Evolutionary conservation across 2,797 vertebrate species (phyloP).

Genomic region (Enteromius treurensis): DNA sequence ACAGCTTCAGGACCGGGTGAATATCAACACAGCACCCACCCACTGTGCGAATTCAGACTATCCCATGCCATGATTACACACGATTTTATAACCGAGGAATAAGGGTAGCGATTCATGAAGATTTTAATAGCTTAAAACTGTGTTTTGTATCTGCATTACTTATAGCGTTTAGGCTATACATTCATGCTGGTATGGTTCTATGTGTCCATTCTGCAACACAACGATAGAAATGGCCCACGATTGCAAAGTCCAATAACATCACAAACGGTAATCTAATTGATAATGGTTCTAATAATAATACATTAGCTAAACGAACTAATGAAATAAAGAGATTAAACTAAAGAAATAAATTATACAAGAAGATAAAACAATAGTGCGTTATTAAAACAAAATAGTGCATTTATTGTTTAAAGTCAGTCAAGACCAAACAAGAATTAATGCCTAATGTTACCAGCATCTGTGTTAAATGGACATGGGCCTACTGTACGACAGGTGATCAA

Average conservation of each 20-base stretch:
- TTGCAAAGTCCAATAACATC: background rate
- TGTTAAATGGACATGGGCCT: background rate
- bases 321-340: background rate
- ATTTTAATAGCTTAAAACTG: background rate
- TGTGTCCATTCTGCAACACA: background rate
- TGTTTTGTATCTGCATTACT: background rate
- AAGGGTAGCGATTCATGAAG: background rate
- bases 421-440: background rate
- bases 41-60: slow-evolving; percentile 2
- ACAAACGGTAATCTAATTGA: too few species aligned
- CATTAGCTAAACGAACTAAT: background rate
- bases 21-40: slow-evolving; percentile 30
- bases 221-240: background rate
- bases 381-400: background rate
- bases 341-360: background rate
- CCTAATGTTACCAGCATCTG: background rate
- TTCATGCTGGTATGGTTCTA: background rate
- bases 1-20: slow-evolving; percentile 18
- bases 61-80: background rate
- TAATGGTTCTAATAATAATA: background rate
- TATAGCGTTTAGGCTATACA: background rate
- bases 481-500: slow-evolving; percentile 39
- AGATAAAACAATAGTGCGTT: background rate
- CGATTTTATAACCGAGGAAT: background rate
- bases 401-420: background rate